phyloP scores from a whole-genome alignment of 2,888 invertebrate genomes.

The Diaphora mendica region DNA sequence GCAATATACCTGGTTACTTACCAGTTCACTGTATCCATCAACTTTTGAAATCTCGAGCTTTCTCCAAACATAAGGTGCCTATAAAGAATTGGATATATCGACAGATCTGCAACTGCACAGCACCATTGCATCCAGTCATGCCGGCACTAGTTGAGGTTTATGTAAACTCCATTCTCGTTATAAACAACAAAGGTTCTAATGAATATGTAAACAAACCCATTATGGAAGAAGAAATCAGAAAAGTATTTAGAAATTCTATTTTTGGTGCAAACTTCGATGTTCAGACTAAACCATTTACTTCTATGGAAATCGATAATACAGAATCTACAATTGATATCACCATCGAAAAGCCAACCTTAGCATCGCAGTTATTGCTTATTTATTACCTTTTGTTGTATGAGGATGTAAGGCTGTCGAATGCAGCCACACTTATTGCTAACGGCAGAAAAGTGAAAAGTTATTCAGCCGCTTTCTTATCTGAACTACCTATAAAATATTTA shows the following conservation, averaged over 20 bases:
- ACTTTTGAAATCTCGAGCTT: conserved; percentile 96
- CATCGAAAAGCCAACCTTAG: conserved; percentile 89
- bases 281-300: conserved; percentile 81
- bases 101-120: conserved; percentile 95
- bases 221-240: conserved; percentile 94
- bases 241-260: conserved; percentile 92
- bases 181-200: conserved; percentile 87
- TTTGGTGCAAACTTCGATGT: conserved; percentile 91
- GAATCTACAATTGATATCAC: conserved; percentile 83
- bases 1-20: conserved; percentile 95
- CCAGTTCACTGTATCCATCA: conserved; percentile 99
- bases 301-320: conserved; percentile 86
- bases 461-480: conserved; percentile 94
- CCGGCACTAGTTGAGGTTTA: conserved; percentile 97
- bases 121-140: conserved; percentile 97
- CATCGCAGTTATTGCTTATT: conserved; percentile 94
- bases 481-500: conserved; percentile 97
- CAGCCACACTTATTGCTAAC: conserved; percentile 88
- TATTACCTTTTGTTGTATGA: conserved; percentile 97
- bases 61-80: conserved; percentile 98
- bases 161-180: conserved; percentile 95
- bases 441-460: conserved; percentile 93
- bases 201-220: conserved; percentile 97
- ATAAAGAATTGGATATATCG: conserved; percentile 98
- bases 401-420: conserved; percentile 93